Base-by-base conservation (phyloP, 2,113 vertebrate genomes). In the Melanerpes aurifrons region DNA sequence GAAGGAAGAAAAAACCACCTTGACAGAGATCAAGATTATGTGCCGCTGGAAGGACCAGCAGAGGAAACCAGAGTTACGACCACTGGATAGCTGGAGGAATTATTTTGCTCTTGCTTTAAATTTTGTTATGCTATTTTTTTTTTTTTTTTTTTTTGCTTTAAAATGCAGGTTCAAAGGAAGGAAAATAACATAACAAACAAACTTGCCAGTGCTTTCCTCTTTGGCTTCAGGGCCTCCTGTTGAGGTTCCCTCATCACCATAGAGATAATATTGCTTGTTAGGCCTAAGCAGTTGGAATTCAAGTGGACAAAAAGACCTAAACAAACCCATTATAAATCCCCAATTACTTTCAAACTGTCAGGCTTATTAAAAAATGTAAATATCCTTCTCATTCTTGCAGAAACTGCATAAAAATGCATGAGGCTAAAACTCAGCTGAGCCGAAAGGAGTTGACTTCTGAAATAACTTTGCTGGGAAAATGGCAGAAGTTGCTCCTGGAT, bases 301-400 rank as follows among this genome's bases (percentile, higher is more conserved):
- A 96, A 97, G 94, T 96, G 96, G 95, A 96, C 86, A 94, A 93
- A 94, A 94, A 94, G 86, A 94, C 73, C 94, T 90, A 95, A 97
- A 94, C 90, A 91, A 97, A 93, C 93, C 93, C 86, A 94, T 96
- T 96, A 96, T 94, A 96, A 95, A 97, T 94, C 92, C 96, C 93
- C 95, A 96, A 95, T 97, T 97, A 97, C 91, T 96, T 96, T 96
- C 96, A 96, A 95, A 96, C 96, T 95, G 92, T 95, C 94, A 96
- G 78, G 89, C 92, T 96, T 94, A 97, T 96, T 97, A 96, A 95
- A 97, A 97, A 96, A 96, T 97, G 94, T 96, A 97, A 97, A 97
- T 97, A 94, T 92, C 89, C 82, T 88, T 66, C 83, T 93, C 67
- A 6, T 74, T 95, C 87, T 94, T 80, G 92, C 95, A 92, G 85